phyloP scores from a whole-genome alignment of 2,888 invertebrate species.

The Heliconius aoede region DNA sequence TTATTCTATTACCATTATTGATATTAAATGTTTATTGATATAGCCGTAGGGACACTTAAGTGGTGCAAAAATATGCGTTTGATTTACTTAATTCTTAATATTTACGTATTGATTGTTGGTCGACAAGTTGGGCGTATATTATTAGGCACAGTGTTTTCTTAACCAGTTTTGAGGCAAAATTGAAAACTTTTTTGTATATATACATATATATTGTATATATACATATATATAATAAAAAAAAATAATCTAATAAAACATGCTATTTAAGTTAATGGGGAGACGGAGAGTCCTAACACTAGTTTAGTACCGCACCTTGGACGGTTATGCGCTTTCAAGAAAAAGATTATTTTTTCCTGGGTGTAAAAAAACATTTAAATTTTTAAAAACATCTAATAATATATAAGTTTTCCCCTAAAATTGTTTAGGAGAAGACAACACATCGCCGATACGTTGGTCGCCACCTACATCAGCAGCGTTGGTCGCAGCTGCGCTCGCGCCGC shows the following conservation, averaged over 20 bases:
- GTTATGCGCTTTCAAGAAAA: too few relatives aligned
- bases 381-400: not conserved
- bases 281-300: too few relatives aligned
- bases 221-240: too few relatives aligned
- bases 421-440: conserved; percentile 76
- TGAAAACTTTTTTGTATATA: not conserved
- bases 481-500: conserved; percentile 85
- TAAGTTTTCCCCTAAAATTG: not conserved
- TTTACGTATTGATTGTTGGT: not conserved
- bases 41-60: conserved; percentile 28
- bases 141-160: too few relatives aligned
- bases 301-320: too few relatives aligned
- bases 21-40: conserved; percentile 62
- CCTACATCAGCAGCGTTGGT: conserved; percentile 85
- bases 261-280: too few relatives aligned
- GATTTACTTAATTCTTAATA: conserved; percentile 9
- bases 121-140: too few relatives aligned
- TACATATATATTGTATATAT: too few relatives aligned
- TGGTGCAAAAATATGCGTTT: conserved; percentile 15
- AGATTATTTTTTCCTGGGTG: too few relatives aligned
- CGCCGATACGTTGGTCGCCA: conserved; percentile 84
- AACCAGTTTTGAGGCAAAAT: not conserved
- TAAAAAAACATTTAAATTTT: not conserved
- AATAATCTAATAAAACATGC: too few relatives aligned
- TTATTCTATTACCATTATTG: conserved; percentile 77